Evolutionary conservation across 2,888 invertebrate species (phyloP).

Genomic region (Cryptocephalus moraei): DNA sequence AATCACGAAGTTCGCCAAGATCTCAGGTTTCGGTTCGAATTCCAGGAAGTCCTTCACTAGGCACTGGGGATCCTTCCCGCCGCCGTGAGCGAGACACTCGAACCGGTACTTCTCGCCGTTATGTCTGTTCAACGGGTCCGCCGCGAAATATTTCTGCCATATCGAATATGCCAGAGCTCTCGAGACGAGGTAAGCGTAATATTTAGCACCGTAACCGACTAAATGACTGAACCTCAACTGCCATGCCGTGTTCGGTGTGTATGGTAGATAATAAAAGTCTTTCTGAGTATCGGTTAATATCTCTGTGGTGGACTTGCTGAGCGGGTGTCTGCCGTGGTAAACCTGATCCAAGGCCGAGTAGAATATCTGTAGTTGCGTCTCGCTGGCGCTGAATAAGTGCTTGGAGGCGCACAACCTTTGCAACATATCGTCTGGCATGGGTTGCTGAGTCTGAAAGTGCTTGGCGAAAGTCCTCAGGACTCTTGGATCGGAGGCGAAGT

Average conservation of each 20-base stretch:
- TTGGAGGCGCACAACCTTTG: slow-evolving; percentile 75
- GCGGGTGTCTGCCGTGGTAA: slow-evolving; percentile 62
- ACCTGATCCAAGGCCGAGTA: slow-evolving; percentile 78
- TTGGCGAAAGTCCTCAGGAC: slow-evolving; percentile 78
- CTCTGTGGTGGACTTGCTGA: slow-evolving; percentile 52
- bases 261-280: slow-evolving; percentile 76
- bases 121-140: slow-evolving; percentile 63
- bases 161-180: slow-evolving; percentile 86
- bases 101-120: slow-evolving; percentile 69
- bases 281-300: slow-evolving; percentile 67
- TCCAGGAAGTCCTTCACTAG: slow-evolving; percentile 72
- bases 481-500: slow-evolving; percentile 83
- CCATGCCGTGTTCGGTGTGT: slow-evolving; percentile 90
- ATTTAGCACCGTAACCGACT: slow-evolving; percentile 97
- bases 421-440: slow-evolving; percentile 70
- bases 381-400: slow-evolving; percentile 78
- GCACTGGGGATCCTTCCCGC: slow-evolving; percentile 70
- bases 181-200: slow-evolving; percentile 95
- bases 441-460: slow-evolving; percentile 82
- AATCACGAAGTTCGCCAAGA: slow-evolving; percentile 71
- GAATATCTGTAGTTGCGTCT: slow-evolving; percentile 52
- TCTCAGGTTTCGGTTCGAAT: slow-evolving; percentile 62
- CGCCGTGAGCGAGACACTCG: slow-evolving; percentile 77
- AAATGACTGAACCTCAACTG: slow-evolving; percentile 93
- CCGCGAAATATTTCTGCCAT: slow-evolving; percentile 79